Base-by-base conservation (phyloP, 2,888 invertebrate genomes). In the Tyria jacobaeae region DNA sequence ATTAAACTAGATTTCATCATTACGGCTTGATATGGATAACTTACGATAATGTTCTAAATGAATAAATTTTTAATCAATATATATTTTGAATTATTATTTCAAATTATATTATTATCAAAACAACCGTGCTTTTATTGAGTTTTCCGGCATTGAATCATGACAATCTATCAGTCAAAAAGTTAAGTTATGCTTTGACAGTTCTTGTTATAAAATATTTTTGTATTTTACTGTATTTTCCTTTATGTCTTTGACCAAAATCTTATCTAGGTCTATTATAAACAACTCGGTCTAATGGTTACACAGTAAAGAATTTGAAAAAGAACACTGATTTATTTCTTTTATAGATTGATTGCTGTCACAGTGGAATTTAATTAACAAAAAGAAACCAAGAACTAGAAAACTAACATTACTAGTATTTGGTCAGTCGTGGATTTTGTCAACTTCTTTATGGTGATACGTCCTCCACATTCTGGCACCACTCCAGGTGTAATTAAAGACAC, bases 101-200 rank as follows among this genome's bases (percentile, higher is more conserved):
- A 15, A 15, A 37, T 61, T 49, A 10, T 3, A 39, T 57, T 61
- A 25, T 7, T n/a, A 31, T 35, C 44, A 9, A 49, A 44, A 12
- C 34, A 27, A 34, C 53, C 57, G 12, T 56, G 53, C 57, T 53
- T 61, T 60, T 58, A 56, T 52, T 58, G 39, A 41, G 21, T 62
- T 74, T 51, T 35, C 59, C 44, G 64, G 62, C 21, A 9, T 41
- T 53, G 31, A 27, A 69, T 62, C 48, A 64, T 31, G 47, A 52
- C 62, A 64, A 68, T 71, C 68, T 67, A 73, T 67, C 66, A 73
- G 71, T 68, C 62, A 68, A 56, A 61, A 35, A 50, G 52, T 52
- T 62, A 64, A 54, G 62, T 57, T 54, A 52, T 50, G 48, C 35
- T 52, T 27, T 3, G 60, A 53, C 60, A 70, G 64, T 66, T 67